Conservation (phyloP, 2,113 vertebrate species). For the Phrynosoma platyrhinos region DNA sequence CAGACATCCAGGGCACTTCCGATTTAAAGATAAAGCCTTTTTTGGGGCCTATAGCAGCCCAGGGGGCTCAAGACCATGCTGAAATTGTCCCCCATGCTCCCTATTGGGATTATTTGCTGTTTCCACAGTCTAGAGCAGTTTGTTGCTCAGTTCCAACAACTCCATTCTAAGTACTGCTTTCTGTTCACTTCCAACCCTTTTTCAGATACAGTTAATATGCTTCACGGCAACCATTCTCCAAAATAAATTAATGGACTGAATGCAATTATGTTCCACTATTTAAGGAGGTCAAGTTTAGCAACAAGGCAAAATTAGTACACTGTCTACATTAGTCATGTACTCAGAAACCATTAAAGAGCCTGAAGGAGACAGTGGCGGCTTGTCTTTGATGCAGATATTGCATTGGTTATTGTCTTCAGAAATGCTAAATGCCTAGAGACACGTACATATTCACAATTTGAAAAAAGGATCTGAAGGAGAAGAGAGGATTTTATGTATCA, state of each 20-base stretch:
- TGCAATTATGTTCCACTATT: slow-evolving; percentile 8
- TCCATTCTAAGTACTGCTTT: slow-evolving; percentile 2
- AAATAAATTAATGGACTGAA: not conserved
- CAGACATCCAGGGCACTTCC: too few species aligned
- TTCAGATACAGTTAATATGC: not conserved
- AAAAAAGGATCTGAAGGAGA: not conserved
- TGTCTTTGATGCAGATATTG: not conserved
- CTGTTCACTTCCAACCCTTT: not conserved
- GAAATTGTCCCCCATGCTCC: too few species aligned
- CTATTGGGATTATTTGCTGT: too few species aligned
- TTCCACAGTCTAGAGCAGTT: not conserved
- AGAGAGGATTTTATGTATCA: not conserved
- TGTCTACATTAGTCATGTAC: not conserved
- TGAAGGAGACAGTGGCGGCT: not conserved
- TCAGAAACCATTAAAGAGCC: not conserved
- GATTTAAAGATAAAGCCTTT: too few species aligned
- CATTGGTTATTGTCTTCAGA: not conserved
- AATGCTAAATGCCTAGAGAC: not conserved
- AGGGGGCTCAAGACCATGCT: too few species aligned
- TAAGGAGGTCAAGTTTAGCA: slow-evolving; percentile 9
- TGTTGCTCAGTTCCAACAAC: not conserved
- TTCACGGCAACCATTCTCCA: slow-evolving; percentile 6
- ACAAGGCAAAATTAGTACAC: not conserved
- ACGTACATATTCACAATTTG: not conserved
- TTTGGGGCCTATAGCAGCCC: too few species aligned